Evolutionary conservation across 1,140 invertebrate genomes (phyloP), one percentile per base, ranked within the genome.

Genomic region (Pogonomyrmex barbatus): DNA sequence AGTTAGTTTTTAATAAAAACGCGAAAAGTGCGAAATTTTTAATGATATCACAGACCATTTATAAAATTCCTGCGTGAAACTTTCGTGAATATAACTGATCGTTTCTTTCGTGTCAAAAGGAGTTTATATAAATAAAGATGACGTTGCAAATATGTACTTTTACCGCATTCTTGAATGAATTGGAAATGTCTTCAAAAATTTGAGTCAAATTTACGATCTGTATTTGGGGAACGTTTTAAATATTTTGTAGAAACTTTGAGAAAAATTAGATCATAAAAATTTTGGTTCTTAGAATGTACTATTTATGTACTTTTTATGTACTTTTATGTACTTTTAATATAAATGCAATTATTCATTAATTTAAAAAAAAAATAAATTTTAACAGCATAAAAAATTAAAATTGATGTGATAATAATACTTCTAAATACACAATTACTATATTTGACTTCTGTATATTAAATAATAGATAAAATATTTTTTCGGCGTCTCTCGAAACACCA

Each of bases 51-150:
- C 24, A 12, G 5, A 75, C 17, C 6, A 45, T 62, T 60, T 63
- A 24, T 33, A 63, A 63, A 78, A 78, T 45, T 47, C 45, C 58
- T 63, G 42, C 4, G 58, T 2, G 75, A 1, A 12, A 30, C 8
- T 62, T 2, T 17, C 8, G 0, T 3, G 36, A n/a, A 76, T 58
- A 30, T 60, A 10, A 76, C 12, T 42, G 14, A 77, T 12, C 4
- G 24, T 33, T 62, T 30, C 12, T 17, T 47, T n/a, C n/a, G 24
- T 47, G 24, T 52, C 1, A 47, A 77, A 63, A 77, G 56, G 14
- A 77, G 30, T 77, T 77, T 24, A 30, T 77, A 47, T 47, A 77
- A 77, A 77, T 77, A 77, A 77, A 45, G 2, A 33, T 62, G 30
- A 77, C 30, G 56, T 47, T 6, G 14, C 58, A 9, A 78, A 63